A percentile compares a stretch with the other conserved stretches of the same genome.
Conservation (phyloP, 2,888 invertebrate species). For the Hyposoter didymator region DNA sequence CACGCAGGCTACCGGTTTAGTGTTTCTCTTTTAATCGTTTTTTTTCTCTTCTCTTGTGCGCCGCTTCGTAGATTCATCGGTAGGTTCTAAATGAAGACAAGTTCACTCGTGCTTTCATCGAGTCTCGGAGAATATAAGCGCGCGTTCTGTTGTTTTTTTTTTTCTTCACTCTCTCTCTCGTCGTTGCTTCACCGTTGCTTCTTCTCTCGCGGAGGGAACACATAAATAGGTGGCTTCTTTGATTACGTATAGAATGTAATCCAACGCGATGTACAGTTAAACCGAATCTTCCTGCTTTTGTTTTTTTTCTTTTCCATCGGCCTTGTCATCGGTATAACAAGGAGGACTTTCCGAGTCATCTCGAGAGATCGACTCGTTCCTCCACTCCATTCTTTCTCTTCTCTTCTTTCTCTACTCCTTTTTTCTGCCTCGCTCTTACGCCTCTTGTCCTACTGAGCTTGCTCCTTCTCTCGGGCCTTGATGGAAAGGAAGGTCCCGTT, state of each 20-base stretch:
- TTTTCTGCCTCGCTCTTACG: constrained; percentile 30
- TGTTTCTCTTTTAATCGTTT: constrained; percentile 9
- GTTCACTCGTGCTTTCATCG: constrained; percentile 71
- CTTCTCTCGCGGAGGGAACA: constrained; percentile 2
- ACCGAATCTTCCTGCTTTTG: constrained; percentile 23
- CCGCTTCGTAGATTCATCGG: constrained; percentile 32
- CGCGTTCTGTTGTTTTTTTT: constrained; percentile 34
- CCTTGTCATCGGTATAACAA: constrained; percentile 36
- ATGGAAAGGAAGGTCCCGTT: constrained; percentile 70
- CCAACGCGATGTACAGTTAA: constrained; percentile 24
- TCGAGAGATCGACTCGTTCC: constrained; percentile 31
- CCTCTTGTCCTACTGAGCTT: constrained; percentile 30
- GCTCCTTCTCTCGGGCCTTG: constrained; percentile 43
- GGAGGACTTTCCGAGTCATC: constrained; percentile 61
- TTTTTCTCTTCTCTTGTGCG: constrained; percentile 34
- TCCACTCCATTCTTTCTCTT: constrained; percentile 51
- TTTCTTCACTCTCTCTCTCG: constrained; percentile 51
- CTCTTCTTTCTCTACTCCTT: constrained; percentile 10
- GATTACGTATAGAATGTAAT: constrained; percentile 10
- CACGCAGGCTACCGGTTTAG: constrained; percentile 59
- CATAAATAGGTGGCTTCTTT: not conserved
- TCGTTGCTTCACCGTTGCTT: constrained; percentile 52
- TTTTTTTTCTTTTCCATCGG: constrained; percentile 33
- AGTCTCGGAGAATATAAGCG: constrained; percentile 25
- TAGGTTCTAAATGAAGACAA: constrained; percentile 57